Conservation (phyloP, 2,113 vertebrate genomes). For the Poeciliopsis retropinna region DNA sequence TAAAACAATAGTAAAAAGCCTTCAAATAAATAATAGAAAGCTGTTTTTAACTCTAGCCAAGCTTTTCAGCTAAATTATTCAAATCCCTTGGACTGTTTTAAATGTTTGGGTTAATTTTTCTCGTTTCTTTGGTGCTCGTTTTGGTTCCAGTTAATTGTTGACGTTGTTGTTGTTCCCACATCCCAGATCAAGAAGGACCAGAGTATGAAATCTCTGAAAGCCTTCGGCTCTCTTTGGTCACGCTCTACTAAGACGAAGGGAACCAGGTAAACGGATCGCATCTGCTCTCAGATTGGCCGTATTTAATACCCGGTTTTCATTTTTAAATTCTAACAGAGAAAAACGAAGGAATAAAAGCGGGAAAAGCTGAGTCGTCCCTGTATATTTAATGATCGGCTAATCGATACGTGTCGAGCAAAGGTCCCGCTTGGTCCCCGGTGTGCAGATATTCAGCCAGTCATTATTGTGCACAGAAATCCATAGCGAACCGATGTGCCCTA, state of each 20-base stretch:
- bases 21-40: no score
- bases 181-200: constrained; percentile 16
- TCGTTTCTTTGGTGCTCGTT: not conserved
- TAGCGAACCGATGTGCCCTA: constrained; percentile 37
- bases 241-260: constrained; percentile 35
- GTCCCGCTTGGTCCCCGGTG: constrained; percentile 18
- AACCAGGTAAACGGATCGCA: constrained; percentile 57
- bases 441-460: constrained; percentile 44
- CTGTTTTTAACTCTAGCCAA: not conserved
- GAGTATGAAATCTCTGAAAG: constrained; percentile 34
- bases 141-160: not conserved
- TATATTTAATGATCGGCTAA: constrained; percentile 44
- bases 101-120: not conserved
- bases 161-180: constrained; percentile 20
- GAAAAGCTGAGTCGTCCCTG: not conserved
- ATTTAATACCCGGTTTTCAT: not conserved
- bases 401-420: constrained; percentile 46
- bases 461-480: constrained; percentile 43
- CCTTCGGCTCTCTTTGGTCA: constrained; percentile 47
- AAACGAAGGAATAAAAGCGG: not conserved
- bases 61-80: not conserved
- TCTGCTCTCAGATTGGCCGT: constrained; percentile 28
- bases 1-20: no score
- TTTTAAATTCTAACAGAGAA: not conserved
- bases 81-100: not conserved